Percentiles rank a stretch among this genome's conserved stretches.
Conservation (phyloP, 2,888 invertebrate species). For the Macropis europaea region DNA sequence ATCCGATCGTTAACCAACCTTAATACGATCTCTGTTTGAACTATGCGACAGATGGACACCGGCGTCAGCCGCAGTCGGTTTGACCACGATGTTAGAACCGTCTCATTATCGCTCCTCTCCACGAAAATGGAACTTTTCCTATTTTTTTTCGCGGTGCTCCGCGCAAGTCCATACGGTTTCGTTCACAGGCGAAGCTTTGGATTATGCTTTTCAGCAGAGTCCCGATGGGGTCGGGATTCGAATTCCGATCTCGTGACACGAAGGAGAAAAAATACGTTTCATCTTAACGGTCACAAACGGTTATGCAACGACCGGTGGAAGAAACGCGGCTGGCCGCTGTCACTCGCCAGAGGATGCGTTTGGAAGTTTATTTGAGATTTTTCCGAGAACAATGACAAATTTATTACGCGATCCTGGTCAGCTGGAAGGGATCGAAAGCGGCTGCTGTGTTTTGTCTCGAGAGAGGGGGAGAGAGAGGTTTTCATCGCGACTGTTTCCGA, state of each 20-base stretch:
- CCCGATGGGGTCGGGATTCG: no score
- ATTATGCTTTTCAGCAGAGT: no score
- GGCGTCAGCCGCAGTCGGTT: constrained; percentile 25
- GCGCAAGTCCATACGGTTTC: not conserved
- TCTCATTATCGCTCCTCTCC: not conserved
- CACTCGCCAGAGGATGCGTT: not conserved
- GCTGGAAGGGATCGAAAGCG: not conserved
- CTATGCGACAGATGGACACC: constrained; percentile 37
- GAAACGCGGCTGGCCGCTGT: not conserved
- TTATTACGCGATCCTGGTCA: no score
- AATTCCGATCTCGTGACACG: constrained; percentile 6
- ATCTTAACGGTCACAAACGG: not conserved
- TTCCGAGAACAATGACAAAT: not conserved
- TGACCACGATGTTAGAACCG: constrained; percentile 22
- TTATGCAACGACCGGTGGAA: constrained; percentile 2
- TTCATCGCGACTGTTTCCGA: constrained; percentile 25
- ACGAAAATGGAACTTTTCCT: no score
- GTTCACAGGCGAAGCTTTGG: no score
- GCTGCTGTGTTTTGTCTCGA: not conserved
- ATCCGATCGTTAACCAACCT: constrained; percentile 53
- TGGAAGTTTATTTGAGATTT: not conserved
- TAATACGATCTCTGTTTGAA: constrained; percentile 41
- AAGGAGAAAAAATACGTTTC: not conserved
- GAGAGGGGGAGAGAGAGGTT: constrained; percentile 3
- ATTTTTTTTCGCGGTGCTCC: not conserved